These are phyloP conservation scores for Cyphomyrus plagiostoma DNA, from an alignment of 2,113 vertebrate genomes.

Conservation along the genomic window DNA sequence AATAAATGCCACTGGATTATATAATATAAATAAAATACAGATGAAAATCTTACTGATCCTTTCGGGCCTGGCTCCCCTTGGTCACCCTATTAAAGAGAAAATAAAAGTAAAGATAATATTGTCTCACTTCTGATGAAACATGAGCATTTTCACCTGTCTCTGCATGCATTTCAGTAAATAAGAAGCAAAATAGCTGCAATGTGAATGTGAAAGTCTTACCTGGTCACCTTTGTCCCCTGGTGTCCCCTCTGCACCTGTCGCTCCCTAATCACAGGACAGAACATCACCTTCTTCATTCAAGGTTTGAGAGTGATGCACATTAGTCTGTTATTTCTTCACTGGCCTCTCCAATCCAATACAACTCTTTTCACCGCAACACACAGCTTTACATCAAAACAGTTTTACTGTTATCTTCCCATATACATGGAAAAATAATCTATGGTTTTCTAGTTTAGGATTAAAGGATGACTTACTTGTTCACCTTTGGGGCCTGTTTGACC, in stretches of 20 bases:
- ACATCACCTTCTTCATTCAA: neutral
- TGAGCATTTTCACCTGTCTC: neutral
- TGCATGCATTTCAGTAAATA: neutral
- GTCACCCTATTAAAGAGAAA: slow-evolving; percentile 68
- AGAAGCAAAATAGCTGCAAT: neutral
- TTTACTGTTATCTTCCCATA: neutral
- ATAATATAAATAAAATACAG: neutral
- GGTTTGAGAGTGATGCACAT: neutral
- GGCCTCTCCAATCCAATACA: too few species aligned
- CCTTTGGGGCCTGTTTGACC: slow-evolving; percentile 84
- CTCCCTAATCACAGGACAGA: slow-evolving; percentile 60
- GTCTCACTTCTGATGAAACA: neutral
- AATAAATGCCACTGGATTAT: neutral
- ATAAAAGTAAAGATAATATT: neutral
- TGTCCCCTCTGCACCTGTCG: slow-evolving; percentile 84
- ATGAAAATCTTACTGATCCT: slow-evolving; percentile 74
- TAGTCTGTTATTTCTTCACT: neutral
- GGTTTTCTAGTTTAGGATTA: neutral
- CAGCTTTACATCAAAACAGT: neutral
- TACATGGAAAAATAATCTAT: neutral
- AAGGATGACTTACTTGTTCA: slow-evolving; percentile 71
- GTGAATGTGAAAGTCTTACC: slow-evolving; percentile 58
- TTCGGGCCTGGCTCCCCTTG: slow-evolving; percentile 75
- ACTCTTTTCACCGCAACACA: neutral
- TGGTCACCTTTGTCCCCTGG: slow-evolving; percentile 79